Evolutionary conservation across 2,888 invertebrate genomes (phyloP).

Genomic region (Petrophora chlorosata): DNA sequence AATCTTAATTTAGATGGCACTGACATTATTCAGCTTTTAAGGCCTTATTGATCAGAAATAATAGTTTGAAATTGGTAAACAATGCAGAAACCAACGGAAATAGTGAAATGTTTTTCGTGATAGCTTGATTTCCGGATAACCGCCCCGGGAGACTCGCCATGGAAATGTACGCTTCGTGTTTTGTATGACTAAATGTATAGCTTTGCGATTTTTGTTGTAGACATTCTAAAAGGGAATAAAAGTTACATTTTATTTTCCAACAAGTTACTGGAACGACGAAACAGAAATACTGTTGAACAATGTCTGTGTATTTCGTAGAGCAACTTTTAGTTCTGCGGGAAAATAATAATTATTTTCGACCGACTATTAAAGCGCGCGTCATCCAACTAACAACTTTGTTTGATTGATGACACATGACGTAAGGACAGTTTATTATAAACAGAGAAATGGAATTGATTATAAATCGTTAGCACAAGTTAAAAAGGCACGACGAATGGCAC

Average conservation of each 20-base stretch:
- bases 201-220: conserved; percentile 18
- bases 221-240: conserved; percentile 1
- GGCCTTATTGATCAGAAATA: no score
- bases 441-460: no score
- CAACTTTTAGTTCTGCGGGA: conserved; percentile 4
- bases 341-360: conserved; percentile 26
- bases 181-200: conserved; percentile 27
- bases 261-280: neutral
- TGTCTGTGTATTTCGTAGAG: no score
- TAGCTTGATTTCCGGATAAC: conserved; percentile 47
- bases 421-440: no score
- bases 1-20: neutral
- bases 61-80: conserved; percentile 43
- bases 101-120: conserved; percentile 49
- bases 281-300: neutral
- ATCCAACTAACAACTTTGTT: no score
- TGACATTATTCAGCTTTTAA: conserved; percentile 5
- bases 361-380: conserved; percentile 40
- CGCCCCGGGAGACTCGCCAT: conserved; percentile 33
- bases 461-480: no score
- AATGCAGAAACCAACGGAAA: conserved; percentile 43
- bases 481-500: no score
- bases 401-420: no score
- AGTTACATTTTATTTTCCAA: neutral
- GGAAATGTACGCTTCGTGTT: conserved; percentile 28